These are phyloP conservation scores for Tetramorium parvispinum DNA, from an alignment of 1,140 invertebrate genomes.

Conservation along the genomic window DNA sequence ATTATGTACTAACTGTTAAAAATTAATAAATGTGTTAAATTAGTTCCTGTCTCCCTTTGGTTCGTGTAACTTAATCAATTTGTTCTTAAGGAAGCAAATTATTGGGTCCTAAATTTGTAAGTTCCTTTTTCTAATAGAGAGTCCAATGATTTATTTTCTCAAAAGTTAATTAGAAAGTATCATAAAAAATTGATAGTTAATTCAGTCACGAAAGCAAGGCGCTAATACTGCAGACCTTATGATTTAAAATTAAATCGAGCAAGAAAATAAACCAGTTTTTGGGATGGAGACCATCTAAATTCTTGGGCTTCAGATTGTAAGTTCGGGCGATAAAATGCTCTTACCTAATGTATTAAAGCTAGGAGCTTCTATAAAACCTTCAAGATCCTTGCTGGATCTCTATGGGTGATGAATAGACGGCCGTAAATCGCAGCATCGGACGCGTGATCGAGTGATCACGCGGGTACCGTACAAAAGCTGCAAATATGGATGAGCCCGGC, in stretches of 20 bases:
- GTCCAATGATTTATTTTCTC: background rate
- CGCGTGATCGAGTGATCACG: conserved; percentile 40
- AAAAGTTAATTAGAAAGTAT: background rate
- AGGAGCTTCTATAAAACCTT: conserved; percentile 24
- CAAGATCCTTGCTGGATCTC: conserved; percentile 1
- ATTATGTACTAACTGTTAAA: conserved; percentile 20
- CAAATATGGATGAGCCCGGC: conserved; percentile 27
- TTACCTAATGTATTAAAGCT: background rate
- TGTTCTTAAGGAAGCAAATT: background rate
- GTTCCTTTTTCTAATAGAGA: background rate
- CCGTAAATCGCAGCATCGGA: conserved; percentile 33
- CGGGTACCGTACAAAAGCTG: conserved; percentile 13
- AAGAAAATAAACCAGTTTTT: background rate
- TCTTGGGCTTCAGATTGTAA: background rate
- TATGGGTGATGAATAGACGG: conserved; percentile 23
- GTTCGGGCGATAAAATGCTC: background rate
- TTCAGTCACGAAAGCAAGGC: background rate
- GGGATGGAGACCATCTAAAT: background rate
- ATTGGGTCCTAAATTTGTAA: background rate
- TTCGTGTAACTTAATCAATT: conserved; percentile 16
- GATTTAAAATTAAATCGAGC: conserved; percentile 11
- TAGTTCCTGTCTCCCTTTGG: background rate
- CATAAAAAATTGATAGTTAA: background rate
- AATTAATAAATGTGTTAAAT: conserved; percentile 36
- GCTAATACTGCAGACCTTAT: background rate